Conservation (phyloP, 2,797 vertebrate genomes). For the Eulemur coronatus region DNA sequence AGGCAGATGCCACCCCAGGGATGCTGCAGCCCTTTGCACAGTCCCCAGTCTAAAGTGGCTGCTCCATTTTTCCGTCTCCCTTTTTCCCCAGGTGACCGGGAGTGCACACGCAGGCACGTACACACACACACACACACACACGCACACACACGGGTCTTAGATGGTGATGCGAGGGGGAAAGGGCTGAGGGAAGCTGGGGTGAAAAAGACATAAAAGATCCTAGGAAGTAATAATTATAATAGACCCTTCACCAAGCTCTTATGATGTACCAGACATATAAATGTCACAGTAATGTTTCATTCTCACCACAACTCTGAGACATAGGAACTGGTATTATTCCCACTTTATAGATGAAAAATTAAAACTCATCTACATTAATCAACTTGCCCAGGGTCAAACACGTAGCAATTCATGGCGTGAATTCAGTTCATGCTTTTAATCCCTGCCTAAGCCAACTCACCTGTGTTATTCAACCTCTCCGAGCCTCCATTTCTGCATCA, state of each 20-base stretch:
- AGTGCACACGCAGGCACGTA: rapidly evolving
- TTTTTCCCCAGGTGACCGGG: background rate
- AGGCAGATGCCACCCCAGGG: constrained; percentile 28
- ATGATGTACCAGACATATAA: background rate
- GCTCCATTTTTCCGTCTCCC: background rate
- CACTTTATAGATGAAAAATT: background rate
- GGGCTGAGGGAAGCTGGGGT: background rate
- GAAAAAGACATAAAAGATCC: background rate
- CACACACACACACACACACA: background rate
- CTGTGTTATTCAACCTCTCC: background rate
- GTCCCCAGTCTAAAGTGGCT: background rate
- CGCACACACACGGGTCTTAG: background rate
- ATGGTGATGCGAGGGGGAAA: background rate
- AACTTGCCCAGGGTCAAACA: background rate
- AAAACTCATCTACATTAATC: background rate
- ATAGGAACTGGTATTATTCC: background rate
- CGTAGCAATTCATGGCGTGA: background rate
- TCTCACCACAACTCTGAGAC: background rate
- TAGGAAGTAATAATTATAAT: background rate
- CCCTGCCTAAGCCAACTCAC: background rate
- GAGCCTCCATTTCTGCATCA: background rate
- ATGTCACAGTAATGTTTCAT: background rate
- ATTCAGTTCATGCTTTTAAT: background rate
- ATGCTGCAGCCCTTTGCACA: background rate
- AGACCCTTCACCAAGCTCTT: background rate